Evolutionary conservation across 2,113 vertebrate genomes (phyloP), one percentile per base, ranked within the genome.

Genomic region (Gasterosteus aculeatus): DNA sequence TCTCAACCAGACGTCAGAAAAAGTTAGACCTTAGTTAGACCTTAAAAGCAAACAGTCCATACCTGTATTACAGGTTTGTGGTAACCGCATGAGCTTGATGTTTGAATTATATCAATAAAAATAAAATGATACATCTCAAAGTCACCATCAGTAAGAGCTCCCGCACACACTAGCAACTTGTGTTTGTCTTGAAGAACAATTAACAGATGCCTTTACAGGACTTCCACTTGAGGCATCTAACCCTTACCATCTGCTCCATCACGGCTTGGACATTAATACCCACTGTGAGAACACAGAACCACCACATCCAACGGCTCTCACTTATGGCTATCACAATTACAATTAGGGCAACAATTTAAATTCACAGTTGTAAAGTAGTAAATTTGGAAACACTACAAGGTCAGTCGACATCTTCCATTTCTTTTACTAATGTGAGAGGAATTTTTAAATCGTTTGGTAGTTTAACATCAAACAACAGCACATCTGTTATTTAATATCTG

Each of bases 231-330:
- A 83, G 88, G 91, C 91, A 57, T 82, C 77, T 88, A 38, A 38
- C 35, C 81, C 47, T 74, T 82, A 77, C 92, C 93, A 92, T 94
- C 93, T 93, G 93, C 85, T 89, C 29, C 81, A 77, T 80, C 5
- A 75, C 69, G 77, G 78, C 75, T 85, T 72, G 88, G 84, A 91
- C 87, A 88, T 87, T 78, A 81, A 53, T 65, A 65, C 84, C 87
- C 71, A 64, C 85, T 81, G 87, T 62, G 87, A 87, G 78, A 81
- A 80, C 72, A 65, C 74, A 67, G 56, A 85, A 71, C 51, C 67
- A 29, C 22, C 67, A 26, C 67, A 65, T 2, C 44, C 12, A 66
- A 57, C 51, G 56, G 44, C 31, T 62, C 80, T 72, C 66, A 68
- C 51, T 60, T 72, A 19, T 5, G 41, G 60, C 56, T 38, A 16